These are phyloP conservation scores for Endotricha flammealis DNA, from an alignment of 2,888 invertebrate genomes.

Conservation along the genomic window DNA sequence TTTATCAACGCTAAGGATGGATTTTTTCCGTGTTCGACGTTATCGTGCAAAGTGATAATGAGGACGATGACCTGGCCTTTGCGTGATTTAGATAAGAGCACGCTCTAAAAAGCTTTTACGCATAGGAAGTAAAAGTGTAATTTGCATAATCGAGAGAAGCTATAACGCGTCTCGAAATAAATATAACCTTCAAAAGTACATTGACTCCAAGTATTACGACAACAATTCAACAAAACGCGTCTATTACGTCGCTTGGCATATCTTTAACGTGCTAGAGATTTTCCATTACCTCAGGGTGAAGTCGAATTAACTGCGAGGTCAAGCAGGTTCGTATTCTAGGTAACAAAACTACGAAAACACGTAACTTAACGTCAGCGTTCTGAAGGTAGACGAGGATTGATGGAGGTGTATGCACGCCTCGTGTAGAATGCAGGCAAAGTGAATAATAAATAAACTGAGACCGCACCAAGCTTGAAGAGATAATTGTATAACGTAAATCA, in stretches of 20 bases:
- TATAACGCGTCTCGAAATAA: constrained; percentile 13
- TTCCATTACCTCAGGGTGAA: constrained; percentile 35
- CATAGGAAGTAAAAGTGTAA: constrained; percentile 15
- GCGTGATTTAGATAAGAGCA: constrained; percentile 53
- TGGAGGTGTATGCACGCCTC: neutral
- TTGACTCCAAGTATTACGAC: constrained; percentile 27
- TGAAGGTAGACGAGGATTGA: too few relatives aligned
- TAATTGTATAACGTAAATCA: too few relatives aligned
- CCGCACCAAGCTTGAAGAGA: too few relatives aligned
- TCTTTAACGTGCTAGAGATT: constrained; percentile 38
- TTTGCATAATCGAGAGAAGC: constrained; percentile 14
- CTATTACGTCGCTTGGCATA: constrained; percentile 33
- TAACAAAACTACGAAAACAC: constrained; percentile 46
- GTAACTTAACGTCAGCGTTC: constrained; percentile 15
- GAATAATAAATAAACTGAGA: too few relatives aligned
- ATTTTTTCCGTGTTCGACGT: constrained; percentile 65
- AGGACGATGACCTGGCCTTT: constrained; percentile 56
- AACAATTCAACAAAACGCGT: constrained; percentile 31
- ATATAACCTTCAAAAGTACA: constrained; percentile 23
- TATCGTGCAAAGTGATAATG: constrained; percentile 66
- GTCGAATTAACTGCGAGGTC: constrained; percentile 44
- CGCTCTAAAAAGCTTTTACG: constrained; percentile 12
- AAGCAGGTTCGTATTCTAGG: constrained; percentile 37
- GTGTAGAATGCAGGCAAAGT: too few relatives aligned
- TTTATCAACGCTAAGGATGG: constrained; percentile 54